Evolutionary conservation across 2,113 vertebrate species (phyloP).

Genomic region (Alethe castanea): DNA sequence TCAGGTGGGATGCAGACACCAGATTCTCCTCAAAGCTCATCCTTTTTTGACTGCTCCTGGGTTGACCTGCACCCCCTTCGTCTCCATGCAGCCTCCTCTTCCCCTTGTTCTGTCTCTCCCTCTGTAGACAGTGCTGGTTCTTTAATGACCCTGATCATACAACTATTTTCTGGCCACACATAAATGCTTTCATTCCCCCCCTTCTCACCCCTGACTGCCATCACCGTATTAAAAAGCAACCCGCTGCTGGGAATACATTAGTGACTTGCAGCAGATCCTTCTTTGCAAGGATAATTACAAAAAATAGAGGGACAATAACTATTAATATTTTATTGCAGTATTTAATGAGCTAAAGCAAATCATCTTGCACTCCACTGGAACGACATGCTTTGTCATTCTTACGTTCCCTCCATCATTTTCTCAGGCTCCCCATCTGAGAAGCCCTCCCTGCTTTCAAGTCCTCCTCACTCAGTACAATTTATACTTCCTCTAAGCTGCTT

Average conservation of each 20-base stretch:
- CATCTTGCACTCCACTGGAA: slow-evolving; percentile 67
- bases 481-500: slow-evolving; percentile 36
- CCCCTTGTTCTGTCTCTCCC: background rate
- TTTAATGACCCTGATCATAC: slow-evolving; percentile 61
- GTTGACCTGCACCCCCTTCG: background rate
- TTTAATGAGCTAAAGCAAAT: slow-evolving; percentile 78
- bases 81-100: background rate
- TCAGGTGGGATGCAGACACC: background rate
- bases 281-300: slow-evolving; percentile 77
- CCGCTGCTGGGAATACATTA: slow-evolving; percentile 75
- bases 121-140: background rate
- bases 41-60: fast-evolving
- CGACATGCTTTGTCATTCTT: slow-evolving; percentile 68
- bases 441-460: slow-evolving; percentile 52
- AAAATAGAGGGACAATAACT: slow-evolving; percentile 79
- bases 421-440: slow-evolving; percentile 19
- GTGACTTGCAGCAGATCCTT: slow-evolving; percentile 70
- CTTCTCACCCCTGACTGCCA: slow-evolving; percentile 42
- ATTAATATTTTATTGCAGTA: slow-evolving; percentile 78
- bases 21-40: background rate
- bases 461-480: slow-evolving; percentile 23
- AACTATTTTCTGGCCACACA: slow-evolving; percentile 66
- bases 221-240: slow-evolving; percentile 65
- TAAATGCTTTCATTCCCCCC: slow-evolving; percentile 13
- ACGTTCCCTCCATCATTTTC: slow-evolving; percentile 57